A percentile compares a stretch with the other conserved stretches of the same genome.
Conservation (phyloP, 2,888 invertebrate species). For the Steromphala cineraria region DNA sequence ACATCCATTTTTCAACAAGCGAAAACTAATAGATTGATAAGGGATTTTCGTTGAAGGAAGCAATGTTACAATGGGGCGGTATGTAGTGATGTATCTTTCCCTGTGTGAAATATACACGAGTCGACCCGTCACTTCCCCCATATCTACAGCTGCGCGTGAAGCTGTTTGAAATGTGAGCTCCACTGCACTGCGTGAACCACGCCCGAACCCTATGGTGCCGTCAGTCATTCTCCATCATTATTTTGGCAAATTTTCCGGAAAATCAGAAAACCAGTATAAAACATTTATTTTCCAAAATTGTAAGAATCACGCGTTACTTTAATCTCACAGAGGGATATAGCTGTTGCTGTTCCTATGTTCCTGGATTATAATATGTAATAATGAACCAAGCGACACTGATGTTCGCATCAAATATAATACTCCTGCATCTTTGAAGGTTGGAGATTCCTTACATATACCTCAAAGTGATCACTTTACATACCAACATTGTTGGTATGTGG, state of each 20-base stretch:
- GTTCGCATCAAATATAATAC: too few species aligned
- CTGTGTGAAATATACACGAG: neutral
- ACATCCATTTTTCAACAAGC: neutral
- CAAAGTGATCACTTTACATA: too few species aligned
- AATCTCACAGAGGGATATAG: too few species aligned
- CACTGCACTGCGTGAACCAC: neutral
- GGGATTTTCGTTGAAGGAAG: neutral
- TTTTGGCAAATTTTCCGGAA: neutral
- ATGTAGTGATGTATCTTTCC: neutral
- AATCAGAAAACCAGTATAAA: neutral
- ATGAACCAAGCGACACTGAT: too few species aligned
- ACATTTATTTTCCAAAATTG: neutral
- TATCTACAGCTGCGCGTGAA: neutral
- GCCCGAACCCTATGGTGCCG: neutral
- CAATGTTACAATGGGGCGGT: too few species aligned
- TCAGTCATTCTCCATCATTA: neutral
- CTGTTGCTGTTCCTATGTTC: too few species aligned
- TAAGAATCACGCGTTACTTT: too few species aligned
- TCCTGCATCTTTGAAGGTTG: too few species aligned
- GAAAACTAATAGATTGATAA: neutral
- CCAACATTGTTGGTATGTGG: too few species aligned
- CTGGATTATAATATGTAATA: too few species aligned
- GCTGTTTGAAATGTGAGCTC: neutral
- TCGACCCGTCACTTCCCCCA: neutral
- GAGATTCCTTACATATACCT: too few species aligned